phyloP scores from a whole-genome alignment of 1,140 invertebrate genomes.

The Cepaea nemoralis region DNA sequence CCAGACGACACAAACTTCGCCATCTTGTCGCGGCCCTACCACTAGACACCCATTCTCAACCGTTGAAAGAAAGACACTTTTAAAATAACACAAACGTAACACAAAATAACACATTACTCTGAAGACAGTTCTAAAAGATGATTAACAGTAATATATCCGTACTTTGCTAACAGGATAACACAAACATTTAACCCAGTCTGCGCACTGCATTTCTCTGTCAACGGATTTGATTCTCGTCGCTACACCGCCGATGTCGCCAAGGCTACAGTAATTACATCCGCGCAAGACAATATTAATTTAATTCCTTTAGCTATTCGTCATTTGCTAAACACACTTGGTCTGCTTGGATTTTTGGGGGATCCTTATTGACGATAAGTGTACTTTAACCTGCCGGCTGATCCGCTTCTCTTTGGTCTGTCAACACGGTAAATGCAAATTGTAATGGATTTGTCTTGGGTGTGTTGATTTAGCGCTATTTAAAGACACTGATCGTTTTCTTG shows the following conservation, averaged over 20 bases:
- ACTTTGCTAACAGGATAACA: too few species aligned
- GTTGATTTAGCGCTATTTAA: background rate
- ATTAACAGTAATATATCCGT: too few species aligned
- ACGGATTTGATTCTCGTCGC: background rate
- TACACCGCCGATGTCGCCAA: background rate
- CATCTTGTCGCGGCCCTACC: too few species aligned
- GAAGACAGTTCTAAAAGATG: too few species aligned
- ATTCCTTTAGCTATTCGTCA: background rate
- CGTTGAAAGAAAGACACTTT: too few species aligned
- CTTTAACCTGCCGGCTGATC: background rate
- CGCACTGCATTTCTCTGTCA: background rate
- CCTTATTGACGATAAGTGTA: background rate
- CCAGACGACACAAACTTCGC: too few species aligned
- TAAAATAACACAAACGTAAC: too few species aligned
- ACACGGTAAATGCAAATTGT: background rate
- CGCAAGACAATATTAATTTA: background rate
- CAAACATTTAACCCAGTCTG: too few species aligned
- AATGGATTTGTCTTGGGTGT: slow-evolving; percentile 3
- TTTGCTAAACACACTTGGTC: background rate
- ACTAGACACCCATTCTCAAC: too few species aligned
- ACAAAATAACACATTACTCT: too few species aligned
- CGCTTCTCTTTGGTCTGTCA: background rate
- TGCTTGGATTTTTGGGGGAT: background rate
- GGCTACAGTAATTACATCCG: background rate
- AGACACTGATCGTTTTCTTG: background rate